Evolutionary conservation across 2,113 vertebrate species (phyloP).

Genomic region (Mesitornis unicolor): DNA sequence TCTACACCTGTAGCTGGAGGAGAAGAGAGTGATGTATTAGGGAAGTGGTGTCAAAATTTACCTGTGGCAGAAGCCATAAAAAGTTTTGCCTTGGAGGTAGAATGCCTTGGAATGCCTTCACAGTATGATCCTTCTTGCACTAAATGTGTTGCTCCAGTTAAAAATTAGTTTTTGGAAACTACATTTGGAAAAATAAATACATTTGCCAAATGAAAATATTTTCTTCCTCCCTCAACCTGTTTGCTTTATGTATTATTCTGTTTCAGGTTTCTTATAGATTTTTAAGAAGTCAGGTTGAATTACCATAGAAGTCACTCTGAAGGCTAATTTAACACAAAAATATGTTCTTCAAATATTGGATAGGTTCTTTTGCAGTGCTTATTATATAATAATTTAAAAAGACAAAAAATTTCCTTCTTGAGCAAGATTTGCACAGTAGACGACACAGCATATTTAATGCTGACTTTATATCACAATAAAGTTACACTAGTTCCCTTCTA

Average conservation of each 20-base stretch:
- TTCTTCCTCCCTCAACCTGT: not conserved
- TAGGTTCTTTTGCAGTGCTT: not conserved
- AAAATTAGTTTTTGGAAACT: not conserved
- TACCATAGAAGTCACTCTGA: not conserved
- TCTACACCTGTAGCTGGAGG: not conserved
- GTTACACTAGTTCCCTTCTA: not conserved
- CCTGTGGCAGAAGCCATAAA: not conserved
- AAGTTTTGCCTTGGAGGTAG: not conserved
- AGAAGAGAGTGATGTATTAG: not conserved
- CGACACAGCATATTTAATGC: not conserved
- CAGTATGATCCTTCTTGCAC: not conserved
- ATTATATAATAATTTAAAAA: not conserved
- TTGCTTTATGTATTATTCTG: not conserved
- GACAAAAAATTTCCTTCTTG: not conserved
- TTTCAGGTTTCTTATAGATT: not conserved
- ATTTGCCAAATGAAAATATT: not conserved
- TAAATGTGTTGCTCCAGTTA: not conserved
- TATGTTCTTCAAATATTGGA: not conserved
- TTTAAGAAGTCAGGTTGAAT: not conserved
- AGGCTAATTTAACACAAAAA: not conserved
- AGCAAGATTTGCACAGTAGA: not conserved
- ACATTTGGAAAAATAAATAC: not conserved
- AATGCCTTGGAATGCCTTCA: not conserved
- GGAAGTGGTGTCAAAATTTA: not conserved
- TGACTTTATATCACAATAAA: not conserved